These are phyloP conservation scores for Podocnemis expansa DNA, from an alignment of 2,113 vertebrate genomes.

Conservation along the genomic window DNA sequence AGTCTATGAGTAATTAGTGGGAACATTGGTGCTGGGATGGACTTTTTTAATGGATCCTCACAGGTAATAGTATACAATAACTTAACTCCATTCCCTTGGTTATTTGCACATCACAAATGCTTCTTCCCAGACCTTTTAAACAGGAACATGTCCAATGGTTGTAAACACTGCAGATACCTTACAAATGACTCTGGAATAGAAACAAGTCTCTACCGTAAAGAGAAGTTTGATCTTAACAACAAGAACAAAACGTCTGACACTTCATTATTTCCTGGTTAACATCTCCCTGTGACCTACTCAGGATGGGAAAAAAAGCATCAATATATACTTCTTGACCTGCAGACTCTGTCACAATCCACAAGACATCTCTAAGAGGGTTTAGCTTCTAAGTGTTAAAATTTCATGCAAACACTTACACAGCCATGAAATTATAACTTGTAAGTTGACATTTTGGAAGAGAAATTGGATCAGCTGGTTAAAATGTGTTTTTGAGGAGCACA, in stretches of 20 bases:
- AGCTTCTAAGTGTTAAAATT: not conserved
- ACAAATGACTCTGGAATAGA: not conserved
- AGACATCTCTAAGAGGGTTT: not conserved
- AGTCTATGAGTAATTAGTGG: no score
- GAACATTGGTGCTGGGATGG: no score
- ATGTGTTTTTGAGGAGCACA: not conserved
- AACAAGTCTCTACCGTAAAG: not conserved
- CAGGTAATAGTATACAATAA: not conserved
- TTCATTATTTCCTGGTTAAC: not conserved
- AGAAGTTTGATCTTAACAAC: not conserved
- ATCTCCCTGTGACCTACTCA: not conserved
- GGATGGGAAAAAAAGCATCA: not conserved
- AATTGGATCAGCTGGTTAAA: not conserved
- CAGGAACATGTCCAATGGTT: not conserved
- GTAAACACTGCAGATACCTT: not conserved
- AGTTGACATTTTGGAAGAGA: not conserved
- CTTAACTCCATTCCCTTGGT: not conserved
- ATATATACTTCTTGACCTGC: not conserved
- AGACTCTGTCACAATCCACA: not conserved
- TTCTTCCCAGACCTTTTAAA: not conserved
- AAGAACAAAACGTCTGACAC: not conserved
- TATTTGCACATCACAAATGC: not conserved
- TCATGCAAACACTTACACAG: not conserved
- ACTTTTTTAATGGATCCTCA: not conserved
- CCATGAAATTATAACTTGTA: slow-evolving; percentile 1